Base-by-base conservation (phyloP, 1,140 invertebrate genomes). In the Drosophila kepulauana region DNA sequence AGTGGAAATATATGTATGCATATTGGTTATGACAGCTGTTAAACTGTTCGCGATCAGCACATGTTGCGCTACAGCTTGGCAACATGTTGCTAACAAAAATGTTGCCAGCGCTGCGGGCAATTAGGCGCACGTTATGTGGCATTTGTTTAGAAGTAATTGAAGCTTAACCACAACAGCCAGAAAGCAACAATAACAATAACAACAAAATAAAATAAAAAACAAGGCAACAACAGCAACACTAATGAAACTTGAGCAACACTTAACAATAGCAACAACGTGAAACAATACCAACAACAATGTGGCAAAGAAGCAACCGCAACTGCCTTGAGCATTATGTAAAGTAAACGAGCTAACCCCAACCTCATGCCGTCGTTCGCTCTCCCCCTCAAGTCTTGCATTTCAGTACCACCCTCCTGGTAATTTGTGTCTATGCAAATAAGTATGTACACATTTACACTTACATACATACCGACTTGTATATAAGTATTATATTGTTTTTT, bases 71-170 rank as follows among this genome's bases (percentile, higher is more conserved):
- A 20, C 15, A 8, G 46, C 54, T 46, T 2, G 35, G 84, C 84
- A 84, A 81, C 85, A 84, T 78, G 81, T 75, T 82, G 78, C 69
- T 13, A 45, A 48, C 46, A 43, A n/a, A 28, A 33, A 16, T 56
- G 66, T 71, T 66, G 74, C 41, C 48, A 54, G 41, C 61, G 81
- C 77, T 72, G 63, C 51, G 69, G 73, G 84, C 81, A 88, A 88
- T 88, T 88, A 88, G 71, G 79, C 75, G 78, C 81, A 75, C 78
- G 81, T 81, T 81, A 89, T 88, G 78, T 89, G 85, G 85, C 85
- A 81, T 88, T 88, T 88, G 85, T 76, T 89, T 88, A 85, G 81
- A 88, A 89, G 85, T 85, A 88, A 88, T 88, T 88, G 85, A 88
- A 89, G 84, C 84, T 68, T 81, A 88, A 88, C 84, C 75, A 58